Base-by-base conservation (phyloP, 30 jellyfish, hydroid and myxozoan species). In the Turritopsis rubra region DNA sequence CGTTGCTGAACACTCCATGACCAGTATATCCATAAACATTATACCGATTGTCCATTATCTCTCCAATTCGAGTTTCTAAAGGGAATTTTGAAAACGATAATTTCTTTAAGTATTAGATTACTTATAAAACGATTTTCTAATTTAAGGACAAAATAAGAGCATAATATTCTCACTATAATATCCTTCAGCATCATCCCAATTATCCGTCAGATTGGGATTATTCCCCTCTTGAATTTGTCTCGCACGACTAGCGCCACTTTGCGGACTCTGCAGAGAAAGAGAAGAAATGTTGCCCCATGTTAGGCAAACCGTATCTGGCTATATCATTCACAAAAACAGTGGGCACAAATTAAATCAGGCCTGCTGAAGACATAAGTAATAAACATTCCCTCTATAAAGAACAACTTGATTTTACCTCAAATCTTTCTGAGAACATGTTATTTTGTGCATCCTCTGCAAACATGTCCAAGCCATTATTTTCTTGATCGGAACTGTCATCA, bases 161-260 rank as follows among this genome's bases (percentile, higher is more conserved):
- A 18, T 41, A 54, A 25, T 52, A 24, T 16, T 74, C 97, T 83
- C 73, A 95, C 99, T 68, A 79, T 95, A 95, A 81, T 95, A 95
- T 66, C 99, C 99, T 79, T 95, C 99, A 18, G 99, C 96, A 65
- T 95, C 99, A 72, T 95, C 99, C 96, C 98, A 88, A 71, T 92
- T 92, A 79, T 92, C 98, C 25, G 88, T 81, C 83, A 87, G 65
- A 21, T 84, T 88, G 1, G 95, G 98, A 54, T 92, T 89, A 17
- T 92, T 71, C 29, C 88, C 88, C 23, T 68, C 88, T n/a, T 52
- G 85, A 65, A 25, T 30, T 9, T 53, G 53, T 16, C 65, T 81
- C 26, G 53, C 54, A 16, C 60, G 21, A 16, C 21, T 80, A 7
- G 52, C 81, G 19, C 87, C 87, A 1, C 82, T 60, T 60, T 23